Evolutionary conservation across 1,140 invertebrate species (phyloP).

Genomic region (Trichomalopsis sarcophagae): DNA sequence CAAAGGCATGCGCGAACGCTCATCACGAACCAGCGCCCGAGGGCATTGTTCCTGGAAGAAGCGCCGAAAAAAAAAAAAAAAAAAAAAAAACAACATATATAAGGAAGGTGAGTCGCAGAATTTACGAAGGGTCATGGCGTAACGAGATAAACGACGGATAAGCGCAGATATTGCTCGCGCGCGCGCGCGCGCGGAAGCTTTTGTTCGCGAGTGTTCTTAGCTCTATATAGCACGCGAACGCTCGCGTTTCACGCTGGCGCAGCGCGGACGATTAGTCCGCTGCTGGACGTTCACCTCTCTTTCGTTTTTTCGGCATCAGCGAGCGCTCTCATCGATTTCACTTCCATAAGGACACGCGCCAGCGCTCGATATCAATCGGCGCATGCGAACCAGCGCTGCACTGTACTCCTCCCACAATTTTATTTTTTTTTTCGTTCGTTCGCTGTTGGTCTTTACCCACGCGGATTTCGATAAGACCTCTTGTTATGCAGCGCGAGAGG

Average conservation of each 20-base stretch:
- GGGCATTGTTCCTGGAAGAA: neutral
- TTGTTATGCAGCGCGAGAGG: too few species aligned
- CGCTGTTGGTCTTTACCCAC: neutral
- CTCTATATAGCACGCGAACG: neutral
- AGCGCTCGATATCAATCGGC: constrained; percentile 26
- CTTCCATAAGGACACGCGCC: constrained; percentile 14
- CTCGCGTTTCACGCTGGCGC: neutral
- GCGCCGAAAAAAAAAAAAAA: neutral
- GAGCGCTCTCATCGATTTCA: constrained; percentile 27
- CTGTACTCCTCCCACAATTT: neutral
- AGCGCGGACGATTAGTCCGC: constrained; percentile 10
- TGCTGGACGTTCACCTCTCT: constrained; percentile 20
- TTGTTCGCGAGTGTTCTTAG: neutral
- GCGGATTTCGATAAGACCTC: neutral
- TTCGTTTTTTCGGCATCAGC: neutral
- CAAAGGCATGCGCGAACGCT: too few species aligned
- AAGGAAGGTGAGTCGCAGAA: neutral
- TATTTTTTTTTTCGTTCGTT: neutral
- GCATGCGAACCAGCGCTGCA: neutral
- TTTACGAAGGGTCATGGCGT: neutral
- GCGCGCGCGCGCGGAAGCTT: neutral
- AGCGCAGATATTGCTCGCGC: neutral
- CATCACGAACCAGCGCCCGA: neutral
- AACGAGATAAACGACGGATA: neutral
- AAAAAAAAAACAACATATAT: neutral